Conservation (phyloP, 2,797 vertebrate species). For the Smutsia temminckii region DNA sequence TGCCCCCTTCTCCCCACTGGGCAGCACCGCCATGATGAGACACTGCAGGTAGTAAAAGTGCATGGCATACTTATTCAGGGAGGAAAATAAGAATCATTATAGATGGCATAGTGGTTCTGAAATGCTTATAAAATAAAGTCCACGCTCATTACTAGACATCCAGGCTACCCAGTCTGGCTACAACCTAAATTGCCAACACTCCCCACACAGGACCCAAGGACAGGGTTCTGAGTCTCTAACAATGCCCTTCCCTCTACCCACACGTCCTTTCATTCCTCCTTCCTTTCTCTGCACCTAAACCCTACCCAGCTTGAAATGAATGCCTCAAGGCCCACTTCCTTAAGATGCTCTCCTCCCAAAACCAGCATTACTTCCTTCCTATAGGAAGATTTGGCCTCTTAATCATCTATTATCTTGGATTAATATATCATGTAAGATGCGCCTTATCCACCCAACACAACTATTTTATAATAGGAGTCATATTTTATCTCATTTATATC, state of each 20-base stretch:
- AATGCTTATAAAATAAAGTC: not conserved
- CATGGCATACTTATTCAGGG: not conserved
- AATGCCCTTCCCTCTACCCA: not conserved
- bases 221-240: not conserved
- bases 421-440: not conserved
- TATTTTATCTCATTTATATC: conserved; percentile 40
- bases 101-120: not conserved
- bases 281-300: not conserved
- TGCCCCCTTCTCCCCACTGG: not conserved
- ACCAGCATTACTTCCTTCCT: not conserved
- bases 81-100: not conserved
- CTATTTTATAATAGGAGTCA: not conserved
- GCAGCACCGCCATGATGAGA: not conserved
- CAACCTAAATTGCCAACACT: not conserved
- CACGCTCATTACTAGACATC: not conserved
- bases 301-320: not conserved
- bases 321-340: not conserved
- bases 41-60: not conserved
- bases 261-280: not conserved
- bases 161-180: not conserved
- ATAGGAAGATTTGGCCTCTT: not conserved
- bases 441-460: not conserved
- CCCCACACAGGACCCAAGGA: not conserved
- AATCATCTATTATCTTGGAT: conserved; percentile 17
- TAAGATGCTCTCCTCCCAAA: conserved; percentile 24